phyloP scores from a whole-genome alignment of 2,113 vertebrate genomes.

The Nothocercus julius region DNA sequence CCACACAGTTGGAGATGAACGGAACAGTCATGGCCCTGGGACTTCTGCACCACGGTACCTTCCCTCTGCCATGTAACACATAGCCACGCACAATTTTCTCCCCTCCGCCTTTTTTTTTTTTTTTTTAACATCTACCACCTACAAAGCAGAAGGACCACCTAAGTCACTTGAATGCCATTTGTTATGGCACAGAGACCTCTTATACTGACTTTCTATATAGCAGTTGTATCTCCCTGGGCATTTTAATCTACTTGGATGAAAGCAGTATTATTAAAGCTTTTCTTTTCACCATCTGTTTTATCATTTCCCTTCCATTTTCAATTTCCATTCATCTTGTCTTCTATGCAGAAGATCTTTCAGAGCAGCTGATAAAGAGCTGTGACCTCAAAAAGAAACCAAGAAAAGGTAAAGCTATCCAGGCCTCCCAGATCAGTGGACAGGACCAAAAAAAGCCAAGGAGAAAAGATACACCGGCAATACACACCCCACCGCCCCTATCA shows the following conservation, averaged over 20 bases:
- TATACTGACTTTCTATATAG: background rate
- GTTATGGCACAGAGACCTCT: background rate
- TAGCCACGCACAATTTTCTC: background rate
- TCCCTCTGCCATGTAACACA: background rate
- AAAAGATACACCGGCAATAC: conserved; percentile 89
- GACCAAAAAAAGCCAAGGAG: conserved; percentile 88
- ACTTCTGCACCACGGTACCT: background rate
- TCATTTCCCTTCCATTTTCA: background rate
- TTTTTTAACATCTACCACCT: background rate
- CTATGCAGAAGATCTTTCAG: conserved; percentile 78
- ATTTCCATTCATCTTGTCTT: background rate
- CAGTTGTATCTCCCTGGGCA: background rate
- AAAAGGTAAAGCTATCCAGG: conserved; percentile 61
- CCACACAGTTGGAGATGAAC: background rate
- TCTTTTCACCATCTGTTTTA: background rate
- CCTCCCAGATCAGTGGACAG: conserved; percentile 73
- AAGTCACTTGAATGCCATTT: background rate
- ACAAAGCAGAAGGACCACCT: background rate
- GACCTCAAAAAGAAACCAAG: conserved; percentile 77
- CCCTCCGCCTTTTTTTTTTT: background rate
- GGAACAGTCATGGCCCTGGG: background rate
- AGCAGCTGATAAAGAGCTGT: conserved; percentile 79
- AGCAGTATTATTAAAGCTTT: background rate
- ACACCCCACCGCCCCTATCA: conserved; percentile 85
- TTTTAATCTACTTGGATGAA: conserved; percentile 7